Evolutionary conservation across 2,888 invertebrate genomes (phyloP), one percentile per base, ranked within the genome.

Genomic region (Xanthia icteritia): DNA sequence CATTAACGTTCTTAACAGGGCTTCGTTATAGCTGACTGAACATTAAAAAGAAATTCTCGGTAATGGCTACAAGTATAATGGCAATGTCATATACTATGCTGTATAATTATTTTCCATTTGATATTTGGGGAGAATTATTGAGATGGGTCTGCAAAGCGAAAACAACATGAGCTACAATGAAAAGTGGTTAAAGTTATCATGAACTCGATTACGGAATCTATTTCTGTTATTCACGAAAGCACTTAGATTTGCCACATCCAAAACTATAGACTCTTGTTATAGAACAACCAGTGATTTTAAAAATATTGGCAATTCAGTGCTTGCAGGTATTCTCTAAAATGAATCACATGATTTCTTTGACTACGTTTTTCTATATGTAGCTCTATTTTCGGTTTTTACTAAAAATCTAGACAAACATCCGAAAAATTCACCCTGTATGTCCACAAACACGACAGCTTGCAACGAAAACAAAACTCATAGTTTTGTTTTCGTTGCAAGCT

Each of bases 21-120:
- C 48, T 54, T 75, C 71, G 65, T 75, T 83, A 72, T 51, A 39
- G 51, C 68, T 69, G 72, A 72, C 63, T 75, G 56, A 74, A 61
- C 75, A 72, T 75, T 68, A 64, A 48, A 64, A 79, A 64, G 13
- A 78, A 78, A 64, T 79, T 36, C 27, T 73, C 23, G 1, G 61
- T 73, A 70, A 73, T 54, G 60, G 56, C n/a, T 17, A 20, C 36
- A 60, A 31, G 51, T 54, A 60, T n/a, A 54, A 76, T 64, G 58
- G 6, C 36, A 45, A 27, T 48, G 58, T 60, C 6, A 31, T 79
- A n/a, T 79, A 42, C 11, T 51, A 8, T 27, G 58, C 27, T 72
- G 27, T 56, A 9, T 48, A 39, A 39, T 39, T 39, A 42, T 67
- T 54, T 61, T 17, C 2, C 60, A 51, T 61, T 66, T n/a, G 31